Evolutionary conservation across 2,797 vertebrate species (phyloP).

Genomic region (Oryzias dopingdopingensis): DNA sequence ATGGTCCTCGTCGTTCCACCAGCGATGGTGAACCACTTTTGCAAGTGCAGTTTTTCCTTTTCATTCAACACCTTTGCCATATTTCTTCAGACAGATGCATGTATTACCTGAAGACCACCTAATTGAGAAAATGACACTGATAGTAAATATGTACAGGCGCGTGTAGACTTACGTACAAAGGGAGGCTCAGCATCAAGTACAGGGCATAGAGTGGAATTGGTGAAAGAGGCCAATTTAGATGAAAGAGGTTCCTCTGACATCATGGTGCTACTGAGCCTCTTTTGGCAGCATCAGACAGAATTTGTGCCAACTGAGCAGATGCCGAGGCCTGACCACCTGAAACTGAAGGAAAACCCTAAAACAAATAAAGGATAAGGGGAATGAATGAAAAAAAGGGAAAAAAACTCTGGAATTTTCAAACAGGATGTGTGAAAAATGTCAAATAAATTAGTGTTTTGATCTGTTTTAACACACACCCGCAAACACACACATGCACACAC

Average conservation of each 20-base stretch:
- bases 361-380: constrained; percentile 10
- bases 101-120: constrained; percentile 38
- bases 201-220: constrained; percentile 40
- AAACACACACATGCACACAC: constrained; percentile 10
- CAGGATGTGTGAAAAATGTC: constrained; percentile 20
- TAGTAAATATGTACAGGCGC: constrained; percentile 16
- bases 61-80: constrained; percentile 8
- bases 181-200: constrained; percentile 33
- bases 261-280: constrained; percentile 48
- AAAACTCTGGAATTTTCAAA: constrained; percentile 8
- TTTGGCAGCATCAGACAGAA: constrained; percentile 45
- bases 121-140: constrained; percentile 4
- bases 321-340: constrained; percentile 54
- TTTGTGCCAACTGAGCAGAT: constrained; percentile 64
- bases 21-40: too few relatives aligned
- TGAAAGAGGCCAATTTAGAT: constrained; percentile 66
- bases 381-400: constrained; percentile 23
- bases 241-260: constrained; percentile 59
- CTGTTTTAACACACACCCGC: constrained; percentile 3
- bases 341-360: constrained; percentile 42
- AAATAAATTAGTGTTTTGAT: constrained; percentile 5
- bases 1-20: too few relatives aligned
- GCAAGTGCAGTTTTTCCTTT: too few relatives aligned
- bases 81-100: constrained; percentile 52
- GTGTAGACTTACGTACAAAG: constrained; percentile 36